Base-by-base conservation (phyloP, 2,888 invertebrate genomes). In the Cosmorhoe ocellata region DNA sequence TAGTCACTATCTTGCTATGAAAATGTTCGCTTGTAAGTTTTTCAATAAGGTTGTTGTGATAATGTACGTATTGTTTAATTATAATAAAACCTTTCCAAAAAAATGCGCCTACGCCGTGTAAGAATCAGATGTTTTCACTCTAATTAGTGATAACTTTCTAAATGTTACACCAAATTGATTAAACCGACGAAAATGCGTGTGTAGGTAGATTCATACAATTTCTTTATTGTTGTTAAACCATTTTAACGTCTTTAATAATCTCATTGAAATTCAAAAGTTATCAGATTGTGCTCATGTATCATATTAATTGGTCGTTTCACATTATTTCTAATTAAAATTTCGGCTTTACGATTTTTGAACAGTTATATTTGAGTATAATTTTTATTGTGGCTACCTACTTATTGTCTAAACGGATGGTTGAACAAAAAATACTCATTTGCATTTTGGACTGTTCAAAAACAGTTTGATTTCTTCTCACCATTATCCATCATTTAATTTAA, bases 241-340 rank as follows among this genome's bases (percentile, higher is more conserved):
- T 55, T 56, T 56, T 56, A 44, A 14, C 40, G 44, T 54, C 37
- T 49, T 51, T 54, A 50, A 59, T 53, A 57, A 43, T 42, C 72
- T 72, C 74, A 73, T 74, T 71, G 68, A 66, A 62, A 74, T 74
- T 71, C 73, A 57, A 52, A 63, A 58, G 62, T 66, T 70, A 71
- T 74, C 74, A 61, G 74, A 72, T 74, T 66, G 67, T 62, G 65
- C 67, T 66, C 67, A 59, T 67, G 71, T 69, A 72, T 73, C 74
- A 73, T 71, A 74, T 68, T 74, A 74, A 74, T 74, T 74, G 74
- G 74, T 71, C 74, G 68, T 71, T 57, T 66, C 66, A 60, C 66
- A 70, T 73, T 73, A 67, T 73, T 71, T 73, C 66, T 72, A 74
- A 74, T 74, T 74, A 74, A 71, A 70, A 67, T 71, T 73, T 69